Base-by-base conservation (phyloP, 1,140 invertebrate species). In the Bombus turneri region DNA sequence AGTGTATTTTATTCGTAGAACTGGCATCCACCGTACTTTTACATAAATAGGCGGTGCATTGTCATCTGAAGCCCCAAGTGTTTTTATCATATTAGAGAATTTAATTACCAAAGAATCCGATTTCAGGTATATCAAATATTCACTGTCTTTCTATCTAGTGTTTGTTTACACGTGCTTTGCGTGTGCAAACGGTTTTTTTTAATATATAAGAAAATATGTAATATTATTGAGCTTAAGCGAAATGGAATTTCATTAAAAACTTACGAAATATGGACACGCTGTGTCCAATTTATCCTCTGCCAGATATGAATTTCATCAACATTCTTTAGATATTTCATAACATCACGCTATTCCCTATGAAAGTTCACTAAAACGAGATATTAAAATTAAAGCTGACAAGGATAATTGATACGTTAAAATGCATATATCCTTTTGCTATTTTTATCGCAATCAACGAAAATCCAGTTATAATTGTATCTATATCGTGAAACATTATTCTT, bases 41-140 rank as follows among this genome's bases (percentile, higher is more conserved):
- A 73, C 47, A n/a, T 73, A 81, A 73, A 81, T 53, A 37, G 37
- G 25, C 59, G 53, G 47, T 81, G 62, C 47, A 15, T 10, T 18
- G 37, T 18, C 53, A 43, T 59, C 41, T 1, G 82, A 77, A 69
- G 62, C 82, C 43, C 82, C 64, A 8, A 31, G 25, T 28, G 13
- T 25, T n/a, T 78, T 78, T 69, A 78, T 83, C 47, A 59, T 83
- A 59, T 69, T 78, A 78, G 64, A 62, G 69, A 81, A 81, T 81
- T 81, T n/a, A 39, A 81, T 81, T 81, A 73, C 15, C 43, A 8
- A 66, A 53, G 28, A 41, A 76, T 68, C 47, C 82, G 41, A 77
- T 69, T 75, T 47, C 64, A 37, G 37, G 12, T 8, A 83, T 78
- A 34, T 78, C 37, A 57, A 31, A 39, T 31, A 66, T 47, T 68